Percentiles rank a stretch among this genome's conserved stretches.
phyloP scores from a whole-genome alignment of 1,140 invertebrate genomes.

The Bombus consobrinus region DNA sequence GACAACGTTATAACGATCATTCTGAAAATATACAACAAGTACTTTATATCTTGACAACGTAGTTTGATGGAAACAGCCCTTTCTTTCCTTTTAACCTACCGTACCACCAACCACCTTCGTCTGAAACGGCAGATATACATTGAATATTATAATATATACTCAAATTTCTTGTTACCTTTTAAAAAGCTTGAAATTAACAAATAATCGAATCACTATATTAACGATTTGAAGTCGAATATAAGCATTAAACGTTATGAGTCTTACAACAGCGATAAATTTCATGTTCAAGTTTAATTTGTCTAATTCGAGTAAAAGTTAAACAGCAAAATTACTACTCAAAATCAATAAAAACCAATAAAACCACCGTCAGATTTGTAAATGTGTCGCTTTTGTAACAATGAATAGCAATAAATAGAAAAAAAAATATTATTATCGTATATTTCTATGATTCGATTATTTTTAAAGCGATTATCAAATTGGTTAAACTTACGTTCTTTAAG shows the following conservation, averaged over 20 bases:
- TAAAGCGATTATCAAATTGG: neutral
- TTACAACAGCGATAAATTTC: too few relatives aligned
- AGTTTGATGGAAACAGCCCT: conserved; percentile 88
- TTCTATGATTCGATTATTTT: neutral
- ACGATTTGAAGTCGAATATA: too few relatives aligned
- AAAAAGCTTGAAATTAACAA: too few relatives aligned
- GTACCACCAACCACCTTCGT: conserved; percentile 89
- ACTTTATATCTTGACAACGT: conserved; percentile 83
- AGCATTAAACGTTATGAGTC: too few relatives aligned
- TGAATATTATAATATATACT: too few relatives aligned
- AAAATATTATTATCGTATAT: neutral
- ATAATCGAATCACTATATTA: too few relatives aligned
- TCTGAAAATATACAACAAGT: neutral
- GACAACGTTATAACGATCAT: neutral
- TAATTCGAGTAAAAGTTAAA: neutral
- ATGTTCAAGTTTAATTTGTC: neutral
- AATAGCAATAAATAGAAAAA: neutral
- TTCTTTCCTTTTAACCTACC: conserved; percentile 84
- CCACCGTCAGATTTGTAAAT: neutral
- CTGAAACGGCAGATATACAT: conserved; percentile 78
- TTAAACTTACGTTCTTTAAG: conserved; percentile 85
- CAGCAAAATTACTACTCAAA: neutral
- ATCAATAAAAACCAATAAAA: neutral
- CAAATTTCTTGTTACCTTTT: neutral
- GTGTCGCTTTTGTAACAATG: neutral